phyloP scores from a whole-genome alignment of 2,797 vertebrate genomes.

The Saxicola maurus region DNA sequence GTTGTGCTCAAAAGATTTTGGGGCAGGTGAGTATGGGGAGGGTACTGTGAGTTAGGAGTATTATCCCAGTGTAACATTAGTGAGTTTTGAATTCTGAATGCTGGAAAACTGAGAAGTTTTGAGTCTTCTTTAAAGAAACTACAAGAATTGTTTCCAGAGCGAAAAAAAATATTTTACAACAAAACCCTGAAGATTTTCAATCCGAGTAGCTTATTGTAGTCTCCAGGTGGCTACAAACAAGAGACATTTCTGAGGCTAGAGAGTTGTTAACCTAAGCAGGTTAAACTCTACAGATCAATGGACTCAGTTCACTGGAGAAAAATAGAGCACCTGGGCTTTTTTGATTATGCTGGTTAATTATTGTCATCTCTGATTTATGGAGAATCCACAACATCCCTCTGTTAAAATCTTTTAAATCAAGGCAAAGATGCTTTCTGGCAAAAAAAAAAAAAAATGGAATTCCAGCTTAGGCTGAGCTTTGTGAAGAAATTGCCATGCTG shows the following conservation, averaged over 20 bases:
- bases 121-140: neutral
- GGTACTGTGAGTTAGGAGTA: neutral
- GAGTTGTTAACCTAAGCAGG: neutral
- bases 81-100: neutral
- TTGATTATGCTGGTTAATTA: neutral
- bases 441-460: neutral
- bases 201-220: neutral
- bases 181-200: neutral
- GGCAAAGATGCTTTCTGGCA: neutral
- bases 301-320: neutral
- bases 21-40: neutral
- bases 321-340: neutral
- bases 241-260: neutral
- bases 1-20: neutral
- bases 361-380: neutral
- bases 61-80: rapidly evolving
- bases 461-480: neutral
- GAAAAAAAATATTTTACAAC: neutral
- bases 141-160: neutral
- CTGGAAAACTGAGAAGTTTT: neutral
- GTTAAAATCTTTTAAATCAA: neutral
- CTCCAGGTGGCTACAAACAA: neutral
- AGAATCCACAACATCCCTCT: neutral
- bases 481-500: neutral
- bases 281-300: neutral